These are phyloP conservation scores for Podiceps cristatus DNA, from an alignment of 2,113 vertebrate genomes.

Conservation along the genomic window DNA sequence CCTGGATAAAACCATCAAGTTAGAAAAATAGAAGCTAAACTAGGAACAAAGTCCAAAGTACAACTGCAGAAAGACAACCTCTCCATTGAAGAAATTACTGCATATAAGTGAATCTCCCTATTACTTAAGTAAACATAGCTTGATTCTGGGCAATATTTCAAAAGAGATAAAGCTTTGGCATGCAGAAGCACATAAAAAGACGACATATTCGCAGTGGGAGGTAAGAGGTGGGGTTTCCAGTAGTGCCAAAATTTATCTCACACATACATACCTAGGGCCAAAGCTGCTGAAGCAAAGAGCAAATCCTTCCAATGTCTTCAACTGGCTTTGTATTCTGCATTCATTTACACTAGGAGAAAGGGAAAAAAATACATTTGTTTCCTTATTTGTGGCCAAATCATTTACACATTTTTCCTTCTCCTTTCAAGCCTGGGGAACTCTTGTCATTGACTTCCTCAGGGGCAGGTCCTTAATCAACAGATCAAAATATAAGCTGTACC, in stretches of 20 bases:
- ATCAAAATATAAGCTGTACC: conserved; percentile 61
- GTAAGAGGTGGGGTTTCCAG: conserved; percentile 75
- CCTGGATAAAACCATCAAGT: conserved; percentile 80
- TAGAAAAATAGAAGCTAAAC: conserved; percentile 72
- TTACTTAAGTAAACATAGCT: conserved; percentile 79
- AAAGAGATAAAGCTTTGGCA: conserved; percentile 71
- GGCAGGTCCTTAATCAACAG: conserved; percentile 26
- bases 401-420: conserved; percentile 31
- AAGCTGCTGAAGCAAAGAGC: conserved; percentile 29
- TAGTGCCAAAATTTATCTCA: conserved; percentile 70
- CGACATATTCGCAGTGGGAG: conserved; percentile 78
- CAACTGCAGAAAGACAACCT: conserved; percentile 42
- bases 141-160: conserved; percentile 76
- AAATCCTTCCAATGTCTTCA: conserved; percentile 32
- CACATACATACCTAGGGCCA: not conserved
- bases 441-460: conserved; percentile 28
- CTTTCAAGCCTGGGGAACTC: conserved; percentile 7
- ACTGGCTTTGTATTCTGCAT: not conserved
- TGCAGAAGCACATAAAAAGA: conserved; percentile 74
- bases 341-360: not conserved
- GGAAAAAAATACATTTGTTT: conserved; percentile 10
- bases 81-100: conserved; percentile 57
- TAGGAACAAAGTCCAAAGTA: conserved; percentile 70
- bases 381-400: conserved; percentile 54
- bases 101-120: conserved; percentile 73